Evolutionary conservation across 2,888 invertebrate species (phyloP), one percentile per base, ranked within the genome.

Genomic region (Volucella zonaria): DNA sequence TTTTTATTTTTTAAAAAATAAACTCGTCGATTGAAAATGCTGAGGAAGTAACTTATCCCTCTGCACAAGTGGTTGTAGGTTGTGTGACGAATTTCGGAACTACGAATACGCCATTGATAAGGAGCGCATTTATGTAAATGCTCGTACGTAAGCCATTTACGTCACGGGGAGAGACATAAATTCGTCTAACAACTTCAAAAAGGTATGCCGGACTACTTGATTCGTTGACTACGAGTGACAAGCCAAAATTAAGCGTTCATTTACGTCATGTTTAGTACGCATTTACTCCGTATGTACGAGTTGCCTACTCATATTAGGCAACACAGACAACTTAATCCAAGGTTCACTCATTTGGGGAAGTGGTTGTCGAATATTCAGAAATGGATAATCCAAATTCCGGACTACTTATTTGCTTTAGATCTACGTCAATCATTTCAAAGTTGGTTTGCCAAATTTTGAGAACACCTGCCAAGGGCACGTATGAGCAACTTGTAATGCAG

Each of bases 241-340:
- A 4, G 52, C 67, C 76, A 61, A 58, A 76, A 61, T 3, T 51
- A 18, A 68, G 45, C 31, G 54, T 38, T 18, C 52, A 52, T 43
- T 67, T 67, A 47, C 76, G 76, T 68, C 67, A 76, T 11, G 8
- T 68, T 61, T 43, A n/a, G 59, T 51, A 61, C 76, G 67, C 52
- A 61, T n/a, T 58, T 56, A 12, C 15, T 45, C 68, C 59, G 31
- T 6, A 31, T 6, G 4, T 31, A 31, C 31, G 31, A 31, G 31
- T 31, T 31, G 31, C 31, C 31, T 6, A 31, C 31, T 61, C 54
- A 51, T 52, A 76, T 43, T 42, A 58, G 66, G 42, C 14, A 75
- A 47, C 59, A 40, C 18, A n/a, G 45, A 40, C 31, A 31, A 31
- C 9, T 51, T 51, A 43, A 52, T 59, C 56, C 51, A 31, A 45